Conservation (phyloP, 2,888 invertebrate genomes). For the Sipha maydis region DNA sequence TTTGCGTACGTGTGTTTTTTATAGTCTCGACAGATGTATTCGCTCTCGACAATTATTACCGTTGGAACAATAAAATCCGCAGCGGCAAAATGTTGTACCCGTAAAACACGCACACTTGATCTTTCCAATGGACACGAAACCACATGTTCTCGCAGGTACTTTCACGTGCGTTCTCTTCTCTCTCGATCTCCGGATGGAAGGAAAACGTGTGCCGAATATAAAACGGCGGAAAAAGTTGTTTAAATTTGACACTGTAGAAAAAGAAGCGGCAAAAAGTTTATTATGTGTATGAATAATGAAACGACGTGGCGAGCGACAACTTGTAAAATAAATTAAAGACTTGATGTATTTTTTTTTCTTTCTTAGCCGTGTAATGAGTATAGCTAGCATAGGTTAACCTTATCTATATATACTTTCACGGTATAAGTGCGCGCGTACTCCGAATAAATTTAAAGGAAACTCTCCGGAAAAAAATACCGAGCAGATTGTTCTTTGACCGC, state of each 20-base stretch:
- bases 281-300: slow-evolving; percentile 42
- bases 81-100: background rate
- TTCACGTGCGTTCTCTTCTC: background rate
- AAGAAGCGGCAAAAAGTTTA: background rate
- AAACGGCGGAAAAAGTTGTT: slow-evolving; percentile 9
- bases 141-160: background rate
- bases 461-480: background rate
- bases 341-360: background rate
- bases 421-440: background rate
- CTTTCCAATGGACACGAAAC: slow-evolving; percentile 12
- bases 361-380: background rate
- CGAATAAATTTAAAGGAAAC: background rate
- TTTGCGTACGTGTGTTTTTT: background rate
- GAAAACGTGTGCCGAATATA: slow-evolving; percentile 37
- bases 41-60: slow-evolving; percentile 14
- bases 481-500: background rate
- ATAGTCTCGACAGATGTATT: slow-evolving; percentile 11
- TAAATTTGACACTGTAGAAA: slow-evolving; percentile 17
- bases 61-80: slow-evolving; percentile 34
- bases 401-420: background rate
- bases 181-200: background rate
- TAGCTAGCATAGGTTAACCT: no score
- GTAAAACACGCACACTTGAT: slow-evolving; percentile 42
- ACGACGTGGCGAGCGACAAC: slow-evolving; percentile 23
- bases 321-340: slow-evolving; percentile 28